Percentiles rank a stretch among this genome's conserved stretches.
Conservation (phyloP, 2,888 invertebrate genomes). For the Chrysomela aeneicollis region DNA sequence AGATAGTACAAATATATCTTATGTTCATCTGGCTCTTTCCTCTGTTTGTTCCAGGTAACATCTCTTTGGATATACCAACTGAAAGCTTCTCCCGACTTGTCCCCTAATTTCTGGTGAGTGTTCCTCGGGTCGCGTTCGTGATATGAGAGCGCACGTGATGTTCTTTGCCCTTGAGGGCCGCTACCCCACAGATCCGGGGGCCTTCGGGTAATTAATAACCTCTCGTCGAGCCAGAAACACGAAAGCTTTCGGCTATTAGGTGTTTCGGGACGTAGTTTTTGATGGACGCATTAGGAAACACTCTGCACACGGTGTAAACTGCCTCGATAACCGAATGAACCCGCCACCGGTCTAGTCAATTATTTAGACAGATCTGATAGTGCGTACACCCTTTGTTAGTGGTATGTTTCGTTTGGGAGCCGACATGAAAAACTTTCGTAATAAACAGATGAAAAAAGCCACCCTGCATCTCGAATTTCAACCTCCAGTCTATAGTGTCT, state of each 20-base stretch:
- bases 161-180: constrained; percentile 40
- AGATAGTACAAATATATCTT: too few species aligned
- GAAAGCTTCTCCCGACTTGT: constrained; percentile 7
- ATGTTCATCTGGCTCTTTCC: neutral
- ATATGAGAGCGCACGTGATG: constrained; percentile 43
- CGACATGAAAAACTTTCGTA: too few species aligned
- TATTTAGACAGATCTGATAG: constrained; percentile 46
- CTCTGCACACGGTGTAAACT: constrained; percentile 55
- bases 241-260: constrained; percentile 61
- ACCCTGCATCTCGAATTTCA: too few species aligned
- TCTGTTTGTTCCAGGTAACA: constrained; percentile 27
- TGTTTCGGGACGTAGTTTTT: constrained; percentile 55
- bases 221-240: constrained; percentile 53
- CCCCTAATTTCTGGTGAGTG: constrained; percentile 34
- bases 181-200: constrained; percentile 31
- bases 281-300: constrained; percentile 56
- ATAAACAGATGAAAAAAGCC: too few species aligned
- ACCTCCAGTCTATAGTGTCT: too few species aligned
- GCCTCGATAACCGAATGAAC: constrained; percentile 50
- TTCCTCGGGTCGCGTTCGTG: constrained; percentile 31
- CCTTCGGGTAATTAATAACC: constrained; percentile 55
- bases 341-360: constrained; percentile 46
- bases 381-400: constrained; percentile 35
- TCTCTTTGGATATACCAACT: constrained; percentile 23
- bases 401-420: too few species aligned